Percentiles rank a stretch among this genome's conserved stretches.
Conservation (phyloP, 2,888 invertebrate genomes). For the Acanthococcus lagerstroemiae region DNA sequence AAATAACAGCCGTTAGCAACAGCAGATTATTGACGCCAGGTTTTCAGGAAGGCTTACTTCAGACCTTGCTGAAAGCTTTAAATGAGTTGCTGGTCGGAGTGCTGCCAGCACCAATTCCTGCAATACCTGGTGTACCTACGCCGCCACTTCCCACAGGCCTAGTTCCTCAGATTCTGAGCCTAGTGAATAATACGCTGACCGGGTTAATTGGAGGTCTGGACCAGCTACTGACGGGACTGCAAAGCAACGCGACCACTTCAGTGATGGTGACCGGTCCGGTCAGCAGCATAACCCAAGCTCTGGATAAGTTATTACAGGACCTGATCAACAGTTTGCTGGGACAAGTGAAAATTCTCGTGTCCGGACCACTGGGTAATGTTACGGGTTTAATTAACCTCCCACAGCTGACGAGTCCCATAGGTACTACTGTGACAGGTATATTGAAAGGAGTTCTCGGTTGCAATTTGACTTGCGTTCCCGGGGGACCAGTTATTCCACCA, state of each 20-base stretch:
- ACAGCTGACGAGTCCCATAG: conserved; percentile 1
- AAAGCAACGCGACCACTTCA: not conserved
- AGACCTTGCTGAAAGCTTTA: not conserved
- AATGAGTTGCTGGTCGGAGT: no score
- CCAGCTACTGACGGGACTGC: not conserved
- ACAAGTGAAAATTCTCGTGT: not conserved
- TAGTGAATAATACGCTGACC: not conserved
- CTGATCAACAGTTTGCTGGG: not conserved
- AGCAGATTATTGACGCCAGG: not conserved
- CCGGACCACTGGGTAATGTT: not conserved
- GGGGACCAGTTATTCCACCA: not conserved
- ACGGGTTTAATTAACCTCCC: not conserved
- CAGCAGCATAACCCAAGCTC: not conserved
- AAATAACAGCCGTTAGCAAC: not conserved
- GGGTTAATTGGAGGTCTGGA: not conserved
- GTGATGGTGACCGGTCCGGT: not conserved
- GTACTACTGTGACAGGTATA: not conserved
- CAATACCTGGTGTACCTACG: not conserved
- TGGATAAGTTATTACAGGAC: not conserved
- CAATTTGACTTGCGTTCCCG: not conserved
- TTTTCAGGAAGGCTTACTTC: not conserved
- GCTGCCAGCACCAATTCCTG: not conserved
- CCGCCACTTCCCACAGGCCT: not conserved
- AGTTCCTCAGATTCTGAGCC: not conserved
- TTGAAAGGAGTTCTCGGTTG: not conserved